Evolutionary conservation across 2,797 vertebrate species (phyloP).

Genomic region (Lithobates sylvaticus): DNA sequence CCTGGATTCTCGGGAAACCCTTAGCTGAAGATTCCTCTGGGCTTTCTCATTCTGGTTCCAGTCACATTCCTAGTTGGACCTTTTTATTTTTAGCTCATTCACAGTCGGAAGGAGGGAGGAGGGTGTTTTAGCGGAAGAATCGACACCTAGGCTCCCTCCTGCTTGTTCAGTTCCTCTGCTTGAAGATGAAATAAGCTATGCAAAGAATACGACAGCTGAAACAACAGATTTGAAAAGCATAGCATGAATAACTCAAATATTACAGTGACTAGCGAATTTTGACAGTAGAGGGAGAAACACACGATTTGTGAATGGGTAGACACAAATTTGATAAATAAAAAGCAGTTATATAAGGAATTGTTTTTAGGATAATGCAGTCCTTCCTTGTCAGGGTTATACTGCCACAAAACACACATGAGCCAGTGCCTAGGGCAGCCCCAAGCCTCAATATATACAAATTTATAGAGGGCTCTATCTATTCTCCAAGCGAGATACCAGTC

Average conservation of each 20-base stretch:
- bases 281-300: not conserved
- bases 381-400: no score
- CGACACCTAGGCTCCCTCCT: slow-evolving; percentile 1
- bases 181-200: slow-evolving; percentile 9
- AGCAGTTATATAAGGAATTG: no score
- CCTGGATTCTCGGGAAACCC: slow-evolving; percentile 47
- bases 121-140: slow-evolving; percentile 1
- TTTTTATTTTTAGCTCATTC: slow-evolving; percentile 56
- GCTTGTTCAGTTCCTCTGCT: not conserved
- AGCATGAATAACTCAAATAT: not conserved
- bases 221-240: not conserved
- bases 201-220: not conserved
- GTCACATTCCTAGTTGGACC: slow-evolving; percentile 31
- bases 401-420: no score
- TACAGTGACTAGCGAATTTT: not conserved
- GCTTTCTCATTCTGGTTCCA: slow-evolving; percentile 31
- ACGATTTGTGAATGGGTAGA: not conserved
- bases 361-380: no score
- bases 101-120: not conserved
- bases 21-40: slow-evolving; percentile 28
- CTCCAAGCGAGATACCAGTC: no score
- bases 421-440: no score
- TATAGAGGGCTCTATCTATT: no score
- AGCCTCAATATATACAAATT: no score
- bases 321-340: no score